Base-by-base conservation (phyloP, 2,797 vertebrate species). In the Phylloscopus collybita region DNA sequence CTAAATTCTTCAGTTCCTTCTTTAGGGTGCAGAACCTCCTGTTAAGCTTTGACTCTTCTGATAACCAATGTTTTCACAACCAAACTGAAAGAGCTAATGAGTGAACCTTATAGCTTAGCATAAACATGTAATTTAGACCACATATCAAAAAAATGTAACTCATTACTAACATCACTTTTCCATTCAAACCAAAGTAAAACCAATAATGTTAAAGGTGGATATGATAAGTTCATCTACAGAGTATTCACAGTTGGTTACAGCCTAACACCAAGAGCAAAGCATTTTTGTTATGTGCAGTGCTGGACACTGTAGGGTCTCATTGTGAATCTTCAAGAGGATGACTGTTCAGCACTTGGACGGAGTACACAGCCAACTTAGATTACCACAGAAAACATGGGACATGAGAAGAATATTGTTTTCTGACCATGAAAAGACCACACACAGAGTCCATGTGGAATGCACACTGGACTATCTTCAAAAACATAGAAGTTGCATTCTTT, bases 401-500 rank as follows among this genome's bases (percentile, higher is more conserved):
- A 95, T 94, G 87, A 97, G 96, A 96, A 95, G 95, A 96, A 96
- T 90, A 97, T 96, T 86, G 92, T 93, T 94, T 97, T 98, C 94
- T 93, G 81, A 92, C 96, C 97, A 94, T 94, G 86, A 94, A 95
- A 97, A 92, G 98, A 97, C 98, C 98, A 98, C 98, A 98, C 98
- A 98, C 90, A 72, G 2, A 14, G 93, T 90, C 94, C 95, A 94
- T 95, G 96, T 96, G 98, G 95, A 97, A 96, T 96, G 94, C 83
- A 80, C 88, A 89, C 97, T 98, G 98, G 97, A 97, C 95, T 81
- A 86, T 98, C 98, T 98, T 98, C 97, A 98, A 97, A 98, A 98
- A 95, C 96, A 94, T 92, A 97, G 93, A 97, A 96, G 85, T 61
- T 84, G 65, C 86, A 30, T 95, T 97, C 93, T 97, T 94, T 95